Conservation (phyloP, 2,888 invertebrate species). For the Daptonema setosum region DNA sequence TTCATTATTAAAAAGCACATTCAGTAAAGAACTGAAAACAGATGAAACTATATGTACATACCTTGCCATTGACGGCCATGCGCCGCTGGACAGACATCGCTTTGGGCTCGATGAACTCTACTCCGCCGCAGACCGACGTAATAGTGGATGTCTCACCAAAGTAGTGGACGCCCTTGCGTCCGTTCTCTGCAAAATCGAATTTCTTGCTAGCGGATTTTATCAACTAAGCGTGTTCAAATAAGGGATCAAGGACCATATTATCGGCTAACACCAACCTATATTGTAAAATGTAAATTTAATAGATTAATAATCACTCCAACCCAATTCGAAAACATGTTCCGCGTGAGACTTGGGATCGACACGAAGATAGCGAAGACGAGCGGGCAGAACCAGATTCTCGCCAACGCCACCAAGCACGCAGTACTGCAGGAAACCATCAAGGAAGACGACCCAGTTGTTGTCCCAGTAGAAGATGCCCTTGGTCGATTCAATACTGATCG, state of each 20-base stretch:
- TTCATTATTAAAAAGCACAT: no score
- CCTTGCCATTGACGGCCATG: neutral
- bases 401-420: constrained; percentile 10
- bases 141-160: neutral
- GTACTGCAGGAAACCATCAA: constrained; percentile 82
- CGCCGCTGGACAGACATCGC: neutral
- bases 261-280: no score
- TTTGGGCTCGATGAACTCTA: neutral
- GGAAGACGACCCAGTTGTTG: constrained; percentile 76
- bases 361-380: constrained; percentile 31
- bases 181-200: neutral
- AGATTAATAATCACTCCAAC: no score
- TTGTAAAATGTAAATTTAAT: no score
- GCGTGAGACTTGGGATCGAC: constrained; percentile 31
- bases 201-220: no score
- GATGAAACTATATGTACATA: neutral
- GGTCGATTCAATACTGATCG: no score
- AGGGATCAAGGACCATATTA: no score
- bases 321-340: no score
- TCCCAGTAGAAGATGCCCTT: constrained; percentile 47
- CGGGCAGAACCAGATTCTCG: constrained; percentile 31
- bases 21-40: no score
- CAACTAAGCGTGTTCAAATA: no score
- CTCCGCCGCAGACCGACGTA: neutral
- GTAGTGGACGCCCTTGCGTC: neutral